These are phyloP conservation scores for Indicator maculatus DNA, from an alignment of 2,113 vertebrate genomes.

Conservation along the genomic window DNA sequence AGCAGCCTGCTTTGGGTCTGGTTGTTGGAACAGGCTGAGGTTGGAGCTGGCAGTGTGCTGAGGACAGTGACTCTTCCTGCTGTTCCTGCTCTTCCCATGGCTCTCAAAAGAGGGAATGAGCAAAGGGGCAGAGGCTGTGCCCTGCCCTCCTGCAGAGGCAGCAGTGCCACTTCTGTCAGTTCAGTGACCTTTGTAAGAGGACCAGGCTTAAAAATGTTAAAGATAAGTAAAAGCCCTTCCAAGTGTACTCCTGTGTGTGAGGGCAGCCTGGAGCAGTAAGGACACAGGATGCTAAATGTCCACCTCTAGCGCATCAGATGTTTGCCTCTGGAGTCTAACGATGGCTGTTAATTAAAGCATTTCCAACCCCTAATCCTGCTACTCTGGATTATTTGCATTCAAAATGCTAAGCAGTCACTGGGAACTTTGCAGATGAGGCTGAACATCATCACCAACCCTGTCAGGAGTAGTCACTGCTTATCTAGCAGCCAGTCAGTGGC, in stretches of 20 bases:
- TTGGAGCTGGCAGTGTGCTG: background rate
- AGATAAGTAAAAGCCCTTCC: background rate
- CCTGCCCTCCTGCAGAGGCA: background rate
- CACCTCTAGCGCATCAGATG: background rate
- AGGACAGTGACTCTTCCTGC: background rate
- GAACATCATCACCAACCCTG: background rate
- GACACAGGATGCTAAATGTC: background rate
- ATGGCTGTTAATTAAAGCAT: background rate
- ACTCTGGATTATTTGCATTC: background rate
- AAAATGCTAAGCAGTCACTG: background rate
- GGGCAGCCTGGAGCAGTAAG: background rate
- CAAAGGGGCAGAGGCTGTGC: fast-evolving
- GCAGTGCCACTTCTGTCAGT: background rate
- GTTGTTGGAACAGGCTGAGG: fast-evolving
- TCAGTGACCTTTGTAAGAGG: background rate
- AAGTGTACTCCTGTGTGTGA: background rate
- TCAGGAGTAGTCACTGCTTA: background rate
- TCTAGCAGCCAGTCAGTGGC: background rate
- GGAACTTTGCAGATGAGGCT: background rate
- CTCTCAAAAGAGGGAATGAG: background rate
- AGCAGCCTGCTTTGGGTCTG: background rate
- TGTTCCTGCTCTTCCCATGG: background rate
- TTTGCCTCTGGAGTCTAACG: background rate
- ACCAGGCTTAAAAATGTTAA: background rate
- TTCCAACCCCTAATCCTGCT: background rate